Evolutionary conservation across 2,113 vertebrate species (phyloP), one percentile per base, ranked within the genome.

Genomic region (Mus spicilegus): DNA sequence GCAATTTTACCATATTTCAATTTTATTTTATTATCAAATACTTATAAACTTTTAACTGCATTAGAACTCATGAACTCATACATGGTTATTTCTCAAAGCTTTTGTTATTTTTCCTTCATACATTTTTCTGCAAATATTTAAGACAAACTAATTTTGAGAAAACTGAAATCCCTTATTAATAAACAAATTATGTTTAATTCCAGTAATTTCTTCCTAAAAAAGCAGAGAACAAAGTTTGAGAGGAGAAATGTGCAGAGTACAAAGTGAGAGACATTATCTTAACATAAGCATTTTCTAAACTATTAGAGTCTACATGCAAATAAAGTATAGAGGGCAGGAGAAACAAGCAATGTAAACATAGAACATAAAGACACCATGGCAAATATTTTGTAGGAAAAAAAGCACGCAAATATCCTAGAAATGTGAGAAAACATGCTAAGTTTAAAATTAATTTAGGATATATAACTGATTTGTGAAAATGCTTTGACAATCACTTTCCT

Each of bases 1-100:
- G n/a, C 56, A 65, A 94, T 94, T 96, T 84, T 93, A 91, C 46
- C 13, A 92, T n/a, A 92, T 65, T 36, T 54, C 54, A 92, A 73
- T 46, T 87, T 91, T 36, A 54, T 87, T 77, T 58, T 67, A 72
- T 90, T 85, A 46, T 90, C 51, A 10, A 82, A 73, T 70, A 72
- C 77, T 61, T 96, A 33, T 63, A 11, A 95, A 77, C 6, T 89
- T 81, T 76, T 92, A 90, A 84, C 49, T n/a, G 13, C 76, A 46
- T 85, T 77, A 65, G 8, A 84, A 90, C 20, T 42, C 0, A 89
- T 54, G 87, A 56, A 87, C 22, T 58, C 39, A 30, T 73, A 61
- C 46, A 36, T 12, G 6, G 6, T 28, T 42, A 81, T 89, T 89
- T 80, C 14, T 88, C 69, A 42, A 39, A 28, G 12, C 0, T n/a